Evolutionary conservation across 2,797 vertebrate species (phyloP).

Genomic region (Danio choprae): DNA sequence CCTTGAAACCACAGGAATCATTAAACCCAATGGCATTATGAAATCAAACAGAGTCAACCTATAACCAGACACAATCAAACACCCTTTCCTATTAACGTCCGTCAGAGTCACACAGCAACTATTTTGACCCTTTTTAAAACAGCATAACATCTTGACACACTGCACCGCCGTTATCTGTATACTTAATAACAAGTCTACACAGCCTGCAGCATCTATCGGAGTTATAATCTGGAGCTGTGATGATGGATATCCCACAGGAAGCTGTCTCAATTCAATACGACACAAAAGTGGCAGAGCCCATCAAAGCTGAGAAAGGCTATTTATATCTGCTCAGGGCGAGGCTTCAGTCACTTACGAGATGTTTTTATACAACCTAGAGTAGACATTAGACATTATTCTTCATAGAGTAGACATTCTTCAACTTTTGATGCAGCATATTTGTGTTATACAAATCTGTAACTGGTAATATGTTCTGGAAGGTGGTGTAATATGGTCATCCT

Average conservation of each 20-base stretch:
- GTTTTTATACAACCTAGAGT: conserved; percentile 8
- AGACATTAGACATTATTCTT: no score
- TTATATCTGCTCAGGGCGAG: conserved; percentile 77
- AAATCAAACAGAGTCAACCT: background rate
- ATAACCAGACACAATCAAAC: background rate
- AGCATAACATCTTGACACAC: background rate
- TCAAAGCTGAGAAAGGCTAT: conserved; percentile 73
- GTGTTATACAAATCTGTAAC: background rate
- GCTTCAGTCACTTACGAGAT: conserved; percentile 58
- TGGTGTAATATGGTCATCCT: background rate
- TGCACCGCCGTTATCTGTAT: background rate
- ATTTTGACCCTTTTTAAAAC: background rate
- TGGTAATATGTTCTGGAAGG: background rate
- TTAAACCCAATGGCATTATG: background rate
- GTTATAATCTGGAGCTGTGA: conserved; percentile 1
- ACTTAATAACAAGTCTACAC: conserved; percentile 2
- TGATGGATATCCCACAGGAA: conserved; percentile 34
- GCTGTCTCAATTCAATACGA: conserved; percentile 39
- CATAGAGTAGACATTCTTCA: background rate
- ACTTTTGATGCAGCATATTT: background rate
- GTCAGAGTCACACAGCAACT: background rate
- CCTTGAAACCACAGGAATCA: conserved; percentile 19
- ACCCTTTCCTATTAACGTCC: background rate
- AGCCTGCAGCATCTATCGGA: background rate
- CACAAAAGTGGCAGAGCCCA: conserved; percentile 42